Percentiles rank a stretch among this genome's conserved stretches.
Conservation (phyloP, 2,888 invertebrate genomes). For the Belgica antarctica region DNA sequence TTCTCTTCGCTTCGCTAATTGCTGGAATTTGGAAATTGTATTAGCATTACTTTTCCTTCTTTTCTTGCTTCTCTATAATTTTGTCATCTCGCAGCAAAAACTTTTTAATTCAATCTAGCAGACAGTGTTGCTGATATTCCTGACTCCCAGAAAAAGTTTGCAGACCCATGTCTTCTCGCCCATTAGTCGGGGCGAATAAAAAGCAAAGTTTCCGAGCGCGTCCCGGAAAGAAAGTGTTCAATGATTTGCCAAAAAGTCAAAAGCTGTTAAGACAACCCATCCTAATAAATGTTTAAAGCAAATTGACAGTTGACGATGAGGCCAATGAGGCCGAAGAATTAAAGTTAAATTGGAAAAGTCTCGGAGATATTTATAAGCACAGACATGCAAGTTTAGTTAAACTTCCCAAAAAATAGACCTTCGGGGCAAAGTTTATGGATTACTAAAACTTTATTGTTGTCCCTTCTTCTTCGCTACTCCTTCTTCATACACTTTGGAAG, state of each 20-base stretch:
- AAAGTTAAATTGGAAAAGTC: background rate
- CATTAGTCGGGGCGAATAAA: background rate
- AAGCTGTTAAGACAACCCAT: too few species aligned
- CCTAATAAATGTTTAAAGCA: background rate
- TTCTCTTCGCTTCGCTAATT: conserved; percentile 7
- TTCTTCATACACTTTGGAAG: too few species aligned
- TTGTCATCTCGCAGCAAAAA: background rate
- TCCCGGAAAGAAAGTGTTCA: background rate
- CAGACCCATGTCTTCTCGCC: too few species aligned
- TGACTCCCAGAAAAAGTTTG: too few species aligned
- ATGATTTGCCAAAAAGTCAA: too few species aligned
- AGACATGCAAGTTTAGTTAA: too few species aligned
- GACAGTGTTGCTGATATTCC: conserved; percentile 6
- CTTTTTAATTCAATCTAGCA: conserved; percentile 9
- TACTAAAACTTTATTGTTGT: too few species aligned
- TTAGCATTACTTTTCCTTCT: conserved; percentile 17
- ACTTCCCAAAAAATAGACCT: background rate
- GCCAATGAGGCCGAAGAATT: background rate
- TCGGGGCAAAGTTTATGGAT: background rate
- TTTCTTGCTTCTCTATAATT: background rate
- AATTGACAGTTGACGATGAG: conserved; percentile 1
- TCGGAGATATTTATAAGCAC: conserved; percentile 15
- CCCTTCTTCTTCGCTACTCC: too few species aligned
- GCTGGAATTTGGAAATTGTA: background rate
- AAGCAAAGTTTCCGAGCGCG: background rate